Base-by-base conservation (phyloP, 1,140 invertebrate species). In the Drosophila willistoni region DNA sequence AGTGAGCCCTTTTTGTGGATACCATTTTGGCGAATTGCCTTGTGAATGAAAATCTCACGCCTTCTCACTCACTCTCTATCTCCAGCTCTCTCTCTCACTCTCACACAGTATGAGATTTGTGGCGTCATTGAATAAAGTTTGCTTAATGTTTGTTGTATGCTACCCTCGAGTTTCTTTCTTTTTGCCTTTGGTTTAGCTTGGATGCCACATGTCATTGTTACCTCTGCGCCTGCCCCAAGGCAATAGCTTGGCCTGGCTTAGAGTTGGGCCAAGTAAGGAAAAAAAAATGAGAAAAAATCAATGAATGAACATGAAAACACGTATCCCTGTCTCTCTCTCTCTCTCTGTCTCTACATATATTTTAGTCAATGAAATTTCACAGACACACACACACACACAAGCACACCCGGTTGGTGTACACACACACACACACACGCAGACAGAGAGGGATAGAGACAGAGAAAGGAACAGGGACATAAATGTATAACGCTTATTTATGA, bases 11-110 rank as follows among this genome's bases (percentile, higher is more conserved):
- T 39, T 39, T 41, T 78, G 84, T 89, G 84, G 84, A 87, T 61
- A 56, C 64, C 77, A 89, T 89, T 68, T 77, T 17, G 14, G 56
- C 66, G 60, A n/a, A 69, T 75, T 42, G 76, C 83, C 84, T 86
- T 87, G 83, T 87, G 84, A 87, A 87, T 87, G 84, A 87, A 87
- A 74, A 74, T 89, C 73, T 51, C 17, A 22, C 44, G 22, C 47
- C 60, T 12, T 57, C 56, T 17, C n/a, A n/a, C n/a, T n/a, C n/a
- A n/a, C n/a, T n/a, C n/a, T n/a, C n/a, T n/a, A n/a, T n/a, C n/a
- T n/a, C n/a, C 66, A 44, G 3, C 22, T 25, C 22, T 25, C 77
- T 67, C 65, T 22, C 51, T 65, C 66, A 41, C 64, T 63, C 39
- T 67, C 47, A 29, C 62, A 39, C 44, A 3, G 44, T 47, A 14